phyloP scores from a whole-genome alignment of 2,113 vertebrate genomes.

The Anarhynchus alexandrinus region DNA sequence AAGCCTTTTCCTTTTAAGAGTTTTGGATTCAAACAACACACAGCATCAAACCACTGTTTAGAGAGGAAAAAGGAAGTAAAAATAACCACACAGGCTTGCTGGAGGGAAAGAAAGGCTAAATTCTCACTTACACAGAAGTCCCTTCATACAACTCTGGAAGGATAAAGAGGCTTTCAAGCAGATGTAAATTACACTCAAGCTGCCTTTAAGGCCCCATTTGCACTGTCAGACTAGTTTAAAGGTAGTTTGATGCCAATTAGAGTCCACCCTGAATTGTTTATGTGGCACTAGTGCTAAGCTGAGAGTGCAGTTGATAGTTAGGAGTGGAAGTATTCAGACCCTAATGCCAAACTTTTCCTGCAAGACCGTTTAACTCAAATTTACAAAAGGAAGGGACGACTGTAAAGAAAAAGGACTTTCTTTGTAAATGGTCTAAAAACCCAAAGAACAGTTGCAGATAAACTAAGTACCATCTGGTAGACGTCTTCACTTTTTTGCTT shows the following conservation, averaged over 20 bases:
- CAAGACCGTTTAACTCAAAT: not conserved
- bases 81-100: not conserved
- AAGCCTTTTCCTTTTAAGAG: not conserved
- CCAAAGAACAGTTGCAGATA: not conserved
- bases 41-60: not conserved
- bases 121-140: slow-evolving; percentile 38
- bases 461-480: not conserved
- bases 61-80: not conserved
- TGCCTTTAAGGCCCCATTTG: slow-evolving; percentile 29
- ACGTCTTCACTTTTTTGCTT: not conserved
- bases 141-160: slow-evolving; percentile 26
- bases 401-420: not conserved
- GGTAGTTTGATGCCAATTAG: slow-evolving; percentile 48
- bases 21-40: not conserved
- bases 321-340: not conserved
- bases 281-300: not conserved
- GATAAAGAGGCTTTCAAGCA: slow-evolving; percentile 49
- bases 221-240: slow-evolving; percentile 37
- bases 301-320: not conserved
- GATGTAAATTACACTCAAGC: slow-evolving; percentile 49
- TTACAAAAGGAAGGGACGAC: not conserved
- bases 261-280: slow-evolving; percentile 11
- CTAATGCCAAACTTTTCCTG: not conserved
- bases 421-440: not conserved
- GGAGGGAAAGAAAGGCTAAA: slow-evolving; percentile 1